These are phyloP conservation scores for Pristionchus entomophagus DNA, from an alignment of 2,888 invertebrate genomes.

Conservation along the genomic window DNA sequence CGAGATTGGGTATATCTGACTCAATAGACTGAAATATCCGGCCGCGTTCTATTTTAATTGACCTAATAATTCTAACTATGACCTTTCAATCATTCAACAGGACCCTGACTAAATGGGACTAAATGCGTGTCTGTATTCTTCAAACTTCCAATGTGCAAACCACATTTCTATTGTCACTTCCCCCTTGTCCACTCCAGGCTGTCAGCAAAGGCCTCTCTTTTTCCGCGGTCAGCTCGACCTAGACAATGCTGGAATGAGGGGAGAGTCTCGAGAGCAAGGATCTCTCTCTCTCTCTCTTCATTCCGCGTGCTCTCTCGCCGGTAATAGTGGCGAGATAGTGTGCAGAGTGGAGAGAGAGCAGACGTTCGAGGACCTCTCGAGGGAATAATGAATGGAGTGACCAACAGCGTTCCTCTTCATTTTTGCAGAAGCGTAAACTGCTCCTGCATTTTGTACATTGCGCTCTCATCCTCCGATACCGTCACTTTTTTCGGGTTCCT, in stretches of 20 bases:
- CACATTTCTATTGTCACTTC: too few species aligned
- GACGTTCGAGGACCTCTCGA: background rate
- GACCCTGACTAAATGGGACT: too few species aligned
- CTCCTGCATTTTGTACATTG: background rate
- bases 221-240: background rate
- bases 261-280: too few species aligned
- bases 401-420: background rate
- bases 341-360: background rate
- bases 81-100: too few species aligned
- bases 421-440: background rate
- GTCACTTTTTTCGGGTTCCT: background rate
- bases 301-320: background rate
- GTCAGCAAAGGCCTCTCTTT: background rate
- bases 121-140: too few species aligned
- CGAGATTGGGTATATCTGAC: too few species aligned
- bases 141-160: too few species aligned
- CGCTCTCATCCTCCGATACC: background rate
- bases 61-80: too few species aligned
- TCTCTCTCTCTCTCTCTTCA: background rate
- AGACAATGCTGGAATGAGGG: background rate
- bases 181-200: background rate
- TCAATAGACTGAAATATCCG: too few species aligned
- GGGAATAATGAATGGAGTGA: background rate
- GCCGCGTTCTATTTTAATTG: too few species aligned
- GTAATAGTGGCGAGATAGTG: background rate